Evolutionary conservation across 2,888 invertebrate genomes (phyloP).

Genomic region (Leptinotarsa juncta): DNA sequence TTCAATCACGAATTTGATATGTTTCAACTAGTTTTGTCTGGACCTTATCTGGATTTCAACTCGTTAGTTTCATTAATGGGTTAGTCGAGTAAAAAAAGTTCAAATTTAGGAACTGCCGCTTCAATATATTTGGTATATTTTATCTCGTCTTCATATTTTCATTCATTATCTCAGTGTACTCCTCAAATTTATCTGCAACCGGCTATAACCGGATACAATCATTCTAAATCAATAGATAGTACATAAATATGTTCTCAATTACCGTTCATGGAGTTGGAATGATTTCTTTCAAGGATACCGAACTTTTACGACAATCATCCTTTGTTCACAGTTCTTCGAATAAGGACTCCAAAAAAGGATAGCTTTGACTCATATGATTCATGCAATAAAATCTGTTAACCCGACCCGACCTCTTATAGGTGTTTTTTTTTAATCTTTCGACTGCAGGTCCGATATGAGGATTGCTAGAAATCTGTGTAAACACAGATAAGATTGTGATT

Average conservation of each 20-base stretch:
- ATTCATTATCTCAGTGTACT: not conserved
- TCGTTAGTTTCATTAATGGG: no score
- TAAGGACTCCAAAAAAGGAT: conserved; percentile 12
- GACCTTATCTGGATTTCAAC: no score
- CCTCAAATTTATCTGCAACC: not conserved
- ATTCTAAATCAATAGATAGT: not conserved
- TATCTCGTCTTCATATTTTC: not conserved
- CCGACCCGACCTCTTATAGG: no score
- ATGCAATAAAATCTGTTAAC: not conserved
- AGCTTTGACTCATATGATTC: not conserved
- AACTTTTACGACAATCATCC: conserved; percentile 3
- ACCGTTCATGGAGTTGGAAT: not conserved
- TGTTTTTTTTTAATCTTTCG: not conserved
- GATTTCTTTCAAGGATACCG: not conserved
- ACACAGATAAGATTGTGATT: not conserved
- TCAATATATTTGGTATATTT: not conserved
- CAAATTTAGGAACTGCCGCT: not conserved
- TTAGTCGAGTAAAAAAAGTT: not conserved
- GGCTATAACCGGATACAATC: conserved; percentile 6
- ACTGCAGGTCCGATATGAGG: not conserved
- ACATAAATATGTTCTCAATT: conserved; percentile 1
- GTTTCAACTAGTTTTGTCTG: no score
- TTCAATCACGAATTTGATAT: no score
- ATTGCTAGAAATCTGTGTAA: no score
- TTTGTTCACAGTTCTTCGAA: conserved; percentile 1